phyloP scores from a whole-genome alignment of 2,797 vertebrate species.

The Pelochelys cantorii region DNA sequence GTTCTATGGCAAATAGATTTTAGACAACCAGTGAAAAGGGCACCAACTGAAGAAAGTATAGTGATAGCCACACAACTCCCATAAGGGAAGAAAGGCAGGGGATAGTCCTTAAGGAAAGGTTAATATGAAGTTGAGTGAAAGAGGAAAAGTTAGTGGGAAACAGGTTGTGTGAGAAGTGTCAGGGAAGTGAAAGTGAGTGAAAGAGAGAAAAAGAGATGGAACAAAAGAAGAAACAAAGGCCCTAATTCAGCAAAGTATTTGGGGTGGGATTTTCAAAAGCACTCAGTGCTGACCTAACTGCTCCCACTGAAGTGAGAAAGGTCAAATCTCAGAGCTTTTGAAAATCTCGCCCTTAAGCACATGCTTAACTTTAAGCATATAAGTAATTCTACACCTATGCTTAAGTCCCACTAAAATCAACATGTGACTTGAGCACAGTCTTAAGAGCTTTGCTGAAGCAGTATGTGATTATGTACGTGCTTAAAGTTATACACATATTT shows the following conservation, averaged over 20 bases:
- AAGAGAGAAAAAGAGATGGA: not conserved
- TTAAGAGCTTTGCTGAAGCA: not conserved
- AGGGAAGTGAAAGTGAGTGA: constrained; percentile 19
- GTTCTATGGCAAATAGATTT: not conserved
- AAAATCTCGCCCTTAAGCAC: constrained; percentile 6
- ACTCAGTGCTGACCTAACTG: not conserved
- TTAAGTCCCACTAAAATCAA: not conserved
- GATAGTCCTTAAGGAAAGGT: constrained; percentile 26
- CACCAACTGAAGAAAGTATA: not conserved
- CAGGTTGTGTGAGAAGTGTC: not conserved
- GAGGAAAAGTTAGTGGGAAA: constrained; percentile 41
- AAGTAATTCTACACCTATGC: constrained; percentile 1
- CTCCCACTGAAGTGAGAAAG: not conserved
- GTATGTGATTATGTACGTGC: constrained; percentile 36
- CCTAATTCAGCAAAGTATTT: not conserved
- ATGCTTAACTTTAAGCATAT: not conserved
- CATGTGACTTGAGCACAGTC: not conserved
- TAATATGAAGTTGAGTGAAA: constrained; percentile 4
- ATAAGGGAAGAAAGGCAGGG: constrained; percentile 21
- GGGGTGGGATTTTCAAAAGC: constrained; percentile 24
- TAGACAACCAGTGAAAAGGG: not conserved
- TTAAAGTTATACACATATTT: constrained; percentile 2
- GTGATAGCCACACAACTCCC: constrained; percentile 17
- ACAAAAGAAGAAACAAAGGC: constrained; percentile 23
- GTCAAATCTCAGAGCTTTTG: constrained; percentile 9